These are phyloP conservation scores for Protaetia brevitarsis DNA, from an alignment of 1,140 invertebrate genomes.

Conservation along the genomic window DNA sequence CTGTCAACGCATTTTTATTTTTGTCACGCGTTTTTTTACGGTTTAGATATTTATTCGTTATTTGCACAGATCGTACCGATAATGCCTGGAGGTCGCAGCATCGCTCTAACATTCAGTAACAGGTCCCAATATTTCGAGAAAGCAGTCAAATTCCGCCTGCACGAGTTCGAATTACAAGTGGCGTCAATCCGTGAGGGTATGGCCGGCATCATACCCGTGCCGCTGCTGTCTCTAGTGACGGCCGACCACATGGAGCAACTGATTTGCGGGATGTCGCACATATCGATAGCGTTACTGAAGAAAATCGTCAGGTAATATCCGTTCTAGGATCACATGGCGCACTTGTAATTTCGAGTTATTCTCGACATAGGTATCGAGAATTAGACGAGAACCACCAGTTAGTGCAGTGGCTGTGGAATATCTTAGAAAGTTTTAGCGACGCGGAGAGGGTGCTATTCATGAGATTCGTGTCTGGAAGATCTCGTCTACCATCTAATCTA, in stretches of 20 bases:
- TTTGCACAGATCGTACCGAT: slow-evolving; percentile 56
- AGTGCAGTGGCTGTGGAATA: slow-evolving; percentile 65
- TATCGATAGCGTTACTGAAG: slow-evolving; percentile 60
- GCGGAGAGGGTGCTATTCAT: slow-evolving; percentile 66
- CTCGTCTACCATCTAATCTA: slow-evolving; percentile 63
- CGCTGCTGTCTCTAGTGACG: slow-evolving; percentile 61
- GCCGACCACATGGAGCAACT: slow-evolving; percentile 61
- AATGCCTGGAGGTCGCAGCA: slow-evolving; percentile 58
- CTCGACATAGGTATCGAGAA: slow-evolving; percentile 57
- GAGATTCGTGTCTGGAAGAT: slow-evolving; percentile 67
- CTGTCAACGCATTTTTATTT: too few relatives aligned
- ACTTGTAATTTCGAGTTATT: slow-evolving; percentile 10
- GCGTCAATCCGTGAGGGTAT: slow-evolving; percentile 63
- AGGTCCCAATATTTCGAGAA: slow-evolving; percentile 61
- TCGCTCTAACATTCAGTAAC: slow-evolving; percentile 62
- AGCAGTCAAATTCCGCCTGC: slow-evolving; percentile 59
- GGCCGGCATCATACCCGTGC: slow-evolving; percentile 65
- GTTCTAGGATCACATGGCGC: too few relatives aligned
- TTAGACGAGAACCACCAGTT: slow-evolving; percentile 61
- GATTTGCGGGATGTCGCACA: slow-evolving; percentile 64
- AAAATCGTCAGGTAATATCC: slow-evolving; percentile 59
- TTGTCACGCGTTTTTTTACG: too few relatives aligned
- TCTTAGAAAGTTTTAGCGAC: slow-evolving; percentile 63
- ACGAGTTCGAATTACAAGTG: slow-evolving; percentile 66
- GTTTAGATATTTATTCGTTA: too few relatives aligned